These are phyloP conservation scores for Rattus rattus DNA, from an alignment of 2,113 vertebrate species.

Conservation along the genomic window DNA sequence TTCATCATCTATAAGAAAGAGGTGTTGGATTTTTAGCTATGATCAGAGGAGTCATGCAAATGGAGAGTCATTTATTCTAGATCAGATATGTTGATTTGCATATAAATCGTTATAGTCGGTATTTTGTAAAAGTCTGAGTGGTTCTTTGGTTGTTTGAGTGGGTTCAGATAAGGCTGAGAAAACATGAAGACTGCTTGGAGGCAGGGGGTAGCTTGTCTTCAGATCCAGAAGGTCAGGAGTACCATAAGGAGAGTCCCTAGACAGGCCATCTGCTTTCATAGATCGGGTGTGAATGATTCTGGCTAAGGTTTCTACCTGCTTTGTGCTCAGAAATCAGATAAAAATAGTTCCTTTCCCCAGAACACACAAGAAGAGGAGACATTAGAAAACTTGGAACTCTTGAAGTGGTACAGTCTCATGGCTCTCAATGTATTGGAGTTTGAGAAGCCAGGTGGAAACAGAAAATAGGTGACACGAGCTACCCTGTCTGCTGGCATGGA, in stretches of 20 bases:
- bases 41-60: not conserved
- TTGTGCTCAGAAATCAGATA: slow-evolving; percentile 43
- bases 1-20: not conserved
- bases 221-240: slow-evolving; percentile 41
- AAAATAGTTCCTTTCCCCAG: slow-evolving; percentile 5
- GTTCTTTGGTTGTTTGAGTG: slow-evolving; percentile 58
- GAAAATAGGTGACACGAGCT: slow-evolving; percentile 56
- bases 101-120: slow-evolving; percentile 32
- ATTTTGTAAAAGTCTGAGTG: slow-evolving; percentile 45
- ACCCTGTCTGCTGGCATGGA: slow-evolving; percentile 5
- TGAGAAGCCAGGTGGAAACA: slow-evolving; percentile 41
- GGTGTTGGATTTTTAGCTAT: not conserved
- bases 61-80: too few species aligned
- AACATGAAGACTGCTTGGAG: slow-evolving; percentile 51
- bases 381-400: not conserved
- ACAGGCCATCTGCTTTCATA: not conserved
- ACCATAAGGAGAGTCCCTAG: not conserved
- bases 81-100: not conserved
- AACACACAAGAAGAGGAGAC: not conserved
- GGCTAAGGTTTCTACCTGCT: slow-evolving; percentile 50
- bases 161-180: slow-evolving; percentile 69
- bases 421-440: slow-evolving; percentile 55
- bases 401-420: slow-evolving; percentile 48
- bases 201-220: slow-evolving; percentile 39
- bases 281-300: slow-evolving; percentile 43